phyloP scores from a whole-genome alignment of 2,113 vertebrate species.

The Cyphomyrus plagiostoma region DNA sequence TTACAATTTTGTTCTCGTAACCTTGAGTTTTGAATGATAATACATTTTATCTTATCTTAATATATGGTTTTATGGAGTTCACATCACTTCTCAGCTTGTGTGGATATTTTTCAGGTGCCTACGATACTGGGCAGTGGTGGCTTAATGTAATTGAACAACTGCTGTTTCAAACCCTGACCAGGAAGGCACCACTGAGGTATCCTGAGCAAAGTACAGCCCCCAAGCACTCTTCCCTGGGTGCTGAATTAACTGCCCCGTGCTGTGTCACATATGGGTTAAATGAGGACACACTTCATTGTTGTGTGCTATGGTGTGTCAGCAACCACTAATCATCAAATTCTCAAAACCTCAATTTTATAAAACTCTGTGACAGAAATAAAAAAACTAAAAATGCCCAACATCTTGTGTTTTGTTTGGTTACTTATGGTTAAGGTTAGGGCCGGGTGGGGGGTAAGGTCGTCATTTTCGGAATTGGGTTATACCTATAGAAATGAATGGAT shows the following conservation, averaged over 20 bases:
- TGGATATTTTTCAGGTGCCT: background rate
- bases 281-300: too few relatives aligned
- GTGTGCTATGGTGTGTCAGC: too few relatives aligned
- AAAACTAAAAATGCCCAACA: background rate
- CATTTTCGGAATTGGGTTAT: background rate
- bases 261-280: too few relatives aligned
- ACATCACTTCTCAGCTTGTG: background rate
- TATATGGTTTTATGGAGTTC: background rate
- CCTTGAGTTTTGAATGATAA: background rate
- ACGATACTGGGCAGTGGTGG: background rate
- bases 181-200: too few relatives aligned
- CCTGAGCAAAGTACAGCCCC: too few relatives aligned
- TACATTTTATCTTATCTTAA: background rate
- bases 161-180: too few relatives aligned
- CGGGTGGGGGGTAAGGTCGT: background rate
- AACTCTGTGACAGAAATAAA: background rate
- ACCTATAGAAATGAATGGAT: background rate
- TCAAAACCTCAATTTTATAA: background rate
- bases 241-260: too few relatives aligned
- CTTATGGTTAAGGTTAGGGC: background rate
- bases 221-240: too few relatives aligned
- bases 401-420: background rate
- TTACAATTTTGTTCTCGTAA: background rate
- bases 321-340: too few relatives aligned
- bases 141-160: too few relatives aligned